Percentiles rank a stretch among this genome's conserved stretches.
These are phyloP conservation scores for Gari tellinella DNA, from an alignment of 2,888 invertebrate species.

Conservation along the genomic window DNA sequence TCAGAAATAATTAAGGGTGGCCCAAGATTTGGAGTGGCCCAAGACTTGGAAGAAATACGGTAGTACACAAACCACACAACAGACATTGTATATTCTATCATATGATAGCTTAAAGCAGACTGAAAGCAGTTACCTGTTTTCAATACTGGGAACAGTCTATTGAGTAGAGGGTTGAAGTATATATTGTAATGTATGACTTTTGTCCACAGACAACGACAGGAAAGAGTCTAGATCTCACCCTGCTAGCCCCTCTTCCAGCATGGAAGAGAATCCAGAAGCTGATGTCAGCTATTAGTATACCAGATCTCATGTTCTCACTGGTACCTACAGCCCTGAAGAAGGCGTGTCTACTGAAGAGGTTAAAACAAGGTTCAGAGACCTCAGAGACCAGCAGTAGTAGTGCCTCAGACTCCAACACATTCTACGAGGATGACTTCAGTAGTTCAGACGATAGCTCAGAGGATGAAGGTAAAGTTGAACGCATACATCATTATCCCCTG, in stretches of 20 bases:
- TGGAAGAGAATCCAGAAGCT: constrained; percentile 88
- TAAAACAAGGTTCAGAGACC: constrained; percentile 85
- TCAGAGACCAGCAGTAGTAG: constrained; percentile 89
- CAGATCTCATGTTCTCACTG: constrained; percentile 93
- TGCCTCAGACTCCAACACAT: constrained; percentile 97
- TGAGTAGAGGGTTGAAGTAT: too few species aligned
- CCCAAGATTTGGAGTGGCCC: too few species aligned
- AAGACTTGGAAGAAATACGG: too few species aligned
- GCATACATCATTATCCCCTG: too few species aligned
- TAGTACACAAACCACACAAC: too few species aligned
- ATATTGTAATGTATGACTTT: too few species aligned
- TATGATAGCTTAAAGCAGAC: too few species aligned
- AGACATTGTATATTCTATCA: too few species aligned
- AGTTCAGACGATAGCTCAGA: constrained; percentile 94
- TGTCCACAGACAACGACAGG: constrained; percentile 15
- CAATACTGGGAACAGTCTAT: too few species aligned
- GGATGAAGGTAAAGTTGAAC: constrained; percentile 93
- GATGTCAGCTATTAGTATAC: constrained; percentile 90
- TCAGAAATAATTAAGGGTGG: too few species aligned
- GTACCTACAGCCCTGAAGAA: constrained; percentile 96
- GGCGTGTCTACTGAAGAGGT: constrained; percentile 77
- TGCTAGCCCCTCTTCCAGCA: constrained; percentile 76
- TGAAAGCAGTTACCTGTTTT: too few species aligned
- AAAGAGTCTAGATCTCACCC: constrained; percentile 68
- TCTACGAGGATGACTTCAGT: constrained; percentile 96